phyloP scores from a whole-genome alignment of 2,888 invertebrate species.

The Drosophila nr. fundita region DNA sequence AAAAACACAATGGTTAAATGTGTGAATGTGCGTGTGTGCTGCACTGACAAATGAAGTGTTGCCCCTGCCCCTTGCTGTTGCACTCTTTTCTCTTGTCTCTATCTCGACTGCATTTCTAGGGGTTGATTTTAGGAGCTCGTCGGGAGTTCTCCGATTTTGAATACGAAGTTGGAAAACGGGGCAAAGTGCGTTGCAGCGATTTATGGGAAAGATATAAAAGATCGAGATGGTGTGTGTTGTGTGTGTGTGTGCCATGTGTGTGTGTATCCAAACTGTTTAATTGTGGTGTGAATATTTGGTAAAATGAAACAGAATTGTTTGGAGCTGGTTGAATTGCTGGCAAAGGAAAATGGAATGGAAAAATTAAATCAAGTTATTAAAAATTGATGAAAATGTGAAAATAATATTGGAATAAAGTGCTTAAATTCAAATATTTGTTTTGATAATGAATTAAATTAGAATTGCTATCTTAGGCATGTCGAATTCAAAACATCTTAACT shows the following conservation, averaged over 20 bases:
- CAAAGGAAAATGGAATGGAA: not conserved
- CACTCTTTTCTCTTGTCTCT: conserved; percentile 36
- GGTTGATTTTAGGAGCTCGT: conserved; percentile 41
- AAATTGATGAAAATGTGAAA: not conserved
- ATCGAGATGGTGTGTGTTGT: not conserved
- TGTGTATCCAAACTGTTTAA: not conserved
- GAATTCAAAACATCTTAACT: rapidly evolving
- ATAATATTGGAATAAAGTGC: no score
- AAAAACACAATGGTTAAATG: conserved; percentile 49
- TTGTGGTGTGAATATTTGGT: not conserved
- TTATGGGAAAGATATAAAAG: conserved; percentile 66
- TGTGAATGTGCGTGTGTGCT: conserved; percentile 53
- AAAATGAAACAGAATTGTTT: not conserved
- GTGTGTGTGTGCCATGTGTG: not conserved
- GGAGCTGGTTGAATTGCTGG: not conserved
- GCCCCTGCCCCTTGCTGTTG: conserved; percentile 40
- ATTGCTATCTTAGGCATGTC: no score
- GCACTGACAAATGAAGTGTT: conserved; percentile 73
- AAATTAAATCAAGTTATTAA: no score
- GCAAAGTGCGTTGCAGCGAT: conserved; percentile 63
- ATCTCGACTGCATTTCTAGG: conserved; percentile 38
- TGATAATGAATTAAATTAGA: not conserved
- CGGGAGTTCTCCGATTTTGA: conserved; percentile 19
- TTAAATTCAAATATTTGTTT: not conserved
- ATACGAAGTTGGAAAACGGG: conserved; percentile 7